A percentile compares a stretch with the other conserved stretches of the same genome.
Evolutionary conservation across 1,140 invertebrate species (phyloP).

Genomic region (Drosophila arizonae): DNA sequence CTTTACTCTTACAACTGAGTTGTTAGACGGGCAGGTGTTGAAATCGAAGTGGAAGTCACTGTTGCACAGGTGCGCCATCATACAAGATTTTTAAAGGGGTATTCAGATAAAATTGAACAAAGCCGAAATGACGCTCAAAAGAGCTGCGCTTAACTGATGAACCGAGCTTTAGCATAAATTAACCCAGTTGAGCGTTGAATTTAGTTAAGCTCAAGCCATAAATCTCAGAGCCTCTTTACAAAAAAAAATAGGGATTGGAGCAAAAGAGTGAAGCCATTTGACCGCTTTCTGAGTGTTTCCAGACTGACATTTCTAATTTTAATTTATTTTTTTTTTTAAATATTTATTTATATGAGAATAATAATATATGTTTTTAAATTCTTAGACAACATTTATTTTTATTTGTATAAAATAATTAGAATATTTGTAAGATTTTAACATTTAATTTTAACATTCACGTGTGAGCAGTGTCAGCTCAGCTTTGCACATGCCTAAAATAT

Average conservation of each 20-base stretch:
- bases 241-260: neutral
- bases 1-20: slow-evolving; percentile 42
- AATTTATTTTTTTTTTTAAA: too few relatives aligned
- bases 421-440: too few relatives aligned
- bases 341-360: too few relatives aligned
- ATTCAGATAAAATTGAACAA: slow-evolving; percentile 33
- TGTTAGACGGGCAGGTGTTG: slow-evolving; percentile 33
- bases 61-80: slow-evolving; percentile 35
- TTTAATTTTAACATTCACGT: too few relatives aligned
- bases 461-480: neutral
- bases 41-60: slow-evolving; percentile 25
- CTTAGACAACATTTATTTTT: too few relatives aligned
- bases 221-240: neutral
- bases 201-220: slow-evolving; percentile 5
- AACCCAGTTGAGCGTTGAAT: slow-evolving; percentile 5
- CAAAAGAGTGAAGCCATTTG: neutral
- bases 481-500: neutral
- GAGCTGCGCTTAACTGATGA: slow-evolving; percentile 27
- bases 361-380: too few relatives aligned
- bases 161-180: slow-evolving; percentile 28
- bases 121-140: slow-evolving; percentile 4
- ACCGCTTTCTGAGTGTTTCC: too few relatives aligned
- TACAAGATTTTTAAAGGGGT: slow-evolving; percentile 27
- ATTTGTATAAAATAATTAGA: too few relatives aligned
- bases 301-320: too few relatives aligned